Evolutionary conservation across 2,797 vertebrate species (phyloP).

Genomic region (Peromyscus nudipes): DNA sequence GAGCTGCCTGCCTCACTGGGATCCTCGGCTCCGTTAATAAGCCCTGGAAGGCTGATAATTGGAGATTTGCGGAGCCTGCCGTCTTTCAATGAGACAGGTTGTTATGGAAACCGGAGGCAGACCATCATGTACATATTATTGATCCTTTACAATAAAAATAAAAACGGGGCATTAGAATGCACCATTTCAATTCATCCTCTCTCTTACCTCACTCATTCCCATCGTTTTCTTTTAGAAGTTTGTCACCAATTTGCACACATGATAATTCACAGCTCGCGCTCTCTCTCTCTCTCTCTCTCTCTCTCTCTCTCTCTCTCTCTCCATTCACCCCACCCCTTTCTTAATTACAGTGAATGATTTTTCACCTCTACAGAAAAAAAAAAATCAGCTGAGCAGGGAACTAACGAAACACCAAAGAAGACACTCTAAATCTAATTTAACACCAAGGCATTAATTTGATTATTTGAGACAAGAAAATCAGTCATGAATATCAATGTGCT

Average conservation of each 20-base stretch:
- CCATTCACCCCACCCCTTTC: background rate
- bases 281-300: slow-evolving; percentile 28
- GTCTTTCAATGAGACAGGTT: slow-evolving; percentile 86
- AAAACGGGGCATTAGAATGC: slow-evolving; percentile 75
- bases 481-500: slow-evolving; percentile 69
- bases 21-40: slow-evolving; percentile 86
- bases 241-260: background rate
- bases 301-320: too few relatives aligned
- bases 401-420: slow-evolving; percentile 62
- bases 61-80: slow-evolving; percentile 86
- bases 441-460: slow-evolving; percentile 71
- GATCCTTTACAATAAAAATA: slow-evolving; percentile 84
- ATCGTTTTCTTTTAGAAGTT: slow-evolving; percentile 76
- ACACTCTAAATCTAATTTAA: slow-evolving; percentile 78
- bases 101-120: slow-evolving; percentile 89
- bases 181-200: slow-evolving; percentile 75
- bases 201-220: slow-evolving; percentile 19
- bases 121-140: slow-evolving; percentile 85
- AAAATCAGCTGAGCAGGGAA: slow-evolving; percentile 66
- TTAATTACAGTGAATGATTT: slow-evolving; percentile 72
- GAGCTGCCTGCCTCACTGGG: slow-evolving; percentile 84
- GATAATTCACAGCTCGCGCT: slow-evolving; percentile 54
- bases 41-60: slow-evolving; percentile 88
- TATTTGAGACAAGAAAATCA: slow-evolving; percentile 72
- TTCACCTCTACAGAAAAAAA: slow-evolving; percentile 53